Base-by-base conservation (phyloP, 2,113 vertebrate species). In the Labeo catla region DNA sequence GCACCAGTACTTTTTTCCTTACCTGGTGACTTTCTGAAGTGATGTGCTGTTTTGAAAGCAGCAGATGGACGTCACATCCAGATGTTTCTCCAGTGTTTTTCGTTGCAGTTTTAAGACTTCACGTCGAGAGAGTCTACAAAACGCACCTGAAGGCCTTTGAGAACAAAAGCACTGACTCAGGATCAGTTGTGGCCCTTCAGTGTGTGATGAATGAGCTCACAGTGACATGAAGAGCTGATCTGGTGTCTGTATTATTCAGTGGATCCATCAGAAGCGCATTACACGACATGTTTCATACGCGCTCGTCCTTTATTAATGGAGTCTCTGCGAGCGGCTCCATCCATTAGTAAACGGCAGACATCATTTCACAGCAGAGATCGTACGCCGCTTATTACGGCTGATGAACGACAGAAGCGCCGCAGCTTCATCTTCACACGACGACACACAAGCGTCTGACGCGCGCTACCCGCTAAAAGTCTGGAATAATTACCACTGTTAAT, bases 181-280 rank as follows among this genome's bases (percentile, higher is more conserved):
- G 50, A 77, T 77, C 76, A 77, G 73, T 1, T 7, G 10, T 34
- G 63, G 6, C 11, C 12, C 6, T 66, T 54, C 21, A 10, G 28
- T 77, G 50, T 50, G 28, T 57, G 50, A 39, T n/a, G 16, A n/a
- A 79, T 36, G 76, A 21, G 5, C 8, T 19, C 52, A 1, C 2
- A 28, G 28, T 28, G 28, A 28, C 28, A 28, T 28, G 28, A 28
- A 28, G 28, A 36, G 36, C 28, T 78, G 76, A 59, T 77, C 76
- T 36, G 76, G 76, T 6, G 76, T 78, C 76, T 78, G 76, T 57
- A 57, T 79, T 59, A 79, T 79, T 79, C 76, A 79, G 54, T 7
- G 12, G 11, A 6, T 11, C 16, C 13, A 57, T 36, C 76, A 57
- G 28, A 78, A 36, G 65, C 15, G 65, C 28, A 8, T 68, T 23